Percentiles rank a stretch among this genome's conserved stretches.
phyloP scores from a whole-genome alignment of 1,140 invertebrate species.

The Papilio dardanus region DNA sequence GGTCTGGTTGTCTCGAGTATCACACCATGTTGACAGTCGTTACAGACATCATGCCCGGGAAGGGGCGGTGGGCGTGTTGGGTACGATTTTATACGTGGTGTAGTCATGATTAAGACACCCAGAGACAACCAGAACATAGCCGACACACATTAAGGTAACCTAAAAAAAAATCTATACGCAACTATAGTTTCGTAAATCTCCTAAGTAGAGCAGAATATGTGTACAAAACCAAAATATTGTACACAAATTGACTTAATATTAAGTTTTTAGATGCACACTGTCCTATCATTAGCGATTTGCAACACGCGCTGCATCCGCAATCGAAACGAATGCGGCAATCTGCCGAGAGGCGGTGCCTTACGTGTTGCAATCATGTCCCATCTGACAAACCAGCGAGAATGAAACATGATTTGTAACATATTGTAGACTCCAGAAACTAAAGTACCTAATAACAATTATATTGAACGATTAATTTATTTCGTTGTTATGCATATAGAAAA shows the following conservation, averaged over 20 bases:
- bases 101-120: no score
- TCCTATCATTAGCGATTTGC: neutral
- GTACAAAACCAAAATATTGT: neutral
- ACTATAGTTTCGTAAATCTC: neutral
- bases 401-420: no score
- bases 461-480: no score
- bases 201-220: neutral
- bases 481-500: no score
- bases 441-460: no score
- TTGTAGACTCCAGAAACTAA: no score
- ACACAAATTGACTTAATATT: neutral
- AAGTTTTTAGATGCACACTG: neutral
- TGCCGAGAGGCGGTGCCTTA: neutral
- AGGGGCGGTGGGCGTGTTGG: no score
- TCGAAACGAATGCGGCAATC: slow-evolving; percentile 6
- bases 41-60: no score
- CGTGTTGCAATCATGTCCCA: neutral
- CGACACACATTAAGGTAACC: no score
- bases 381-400: neutral
- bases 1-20: no score
- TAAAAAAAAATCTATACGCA: neutral
- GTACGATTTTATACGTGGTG: no score
- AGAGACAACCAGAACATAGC: no score
- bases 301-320: neutral
- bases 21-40: neutral